A percentile compares a stretch with the other conserved stretches of the same genome.
Conservation (phyloP, 1,140 invertebrate species). For the Meloidogyne hapla region DNA sequence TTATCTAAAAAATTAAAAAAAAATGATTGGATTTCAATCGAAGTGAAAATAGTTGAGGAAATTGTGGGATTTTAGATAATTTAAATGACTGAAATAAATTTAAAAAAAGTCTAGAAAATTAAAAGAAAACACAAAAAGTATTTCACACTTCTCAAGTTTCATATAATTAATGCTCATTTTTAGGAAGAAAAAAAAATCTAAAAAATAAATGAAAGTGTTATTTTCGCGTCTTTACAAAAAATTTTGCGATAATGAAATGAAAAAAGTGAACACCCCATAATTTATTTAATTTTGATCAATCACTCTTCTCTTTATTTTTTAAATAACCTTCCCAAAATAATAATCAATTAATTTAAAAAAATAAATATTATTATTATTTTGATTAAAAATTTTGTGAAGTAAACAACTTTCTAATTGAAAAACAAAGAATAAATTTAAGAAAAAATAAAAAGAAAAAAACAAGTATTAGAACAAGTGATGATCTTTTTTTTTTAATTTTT, state of each 20-base stretch:
- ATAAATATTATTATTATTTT: too few relatives aligned
- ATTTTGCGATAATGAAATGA: not conserved
- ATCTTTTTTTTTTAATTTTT: not conserved
- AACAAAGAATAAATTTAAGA: not conserved
- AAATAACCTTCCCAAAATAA: not conserved
- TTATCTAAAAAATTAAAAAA: not conserved
- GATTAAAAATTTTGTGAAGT: not conserved
- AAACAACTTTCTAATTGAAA: not conserved
- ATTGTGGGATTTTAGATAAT: too few relatives aligned
- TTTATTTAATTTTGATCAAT: not conserved
- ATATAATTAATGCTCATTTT: not conserved
- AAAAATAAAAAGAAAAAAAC: not conserved
- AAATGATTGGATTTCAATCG: too few relatives aligned
- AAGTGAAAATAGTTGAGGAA: too few relatives aligned
- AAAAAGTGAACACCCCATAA: slow-evolving; percentile 2
- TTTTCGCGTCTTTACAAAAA: not conserved
- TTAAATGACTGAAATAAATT: too few relatives aligned
- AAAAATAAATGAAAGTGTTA: not conserved
- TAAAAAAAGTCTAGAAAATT: too few relatives aligned
- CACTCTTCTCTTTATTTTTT: not conserved
- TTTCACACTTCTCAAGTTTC: too few relatives aligned
- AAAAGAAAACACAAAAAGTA: too few relatives aligned
- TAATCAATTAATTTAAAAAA: too few relatives aligned
- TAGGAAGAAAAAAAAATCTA: not conserved
- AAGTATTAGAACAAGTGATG: not conserved